Evolutionary conservation across 2,888 invertebrate genomes (phyloP).

Genomic region (Agrochola macilenta): DNA sequence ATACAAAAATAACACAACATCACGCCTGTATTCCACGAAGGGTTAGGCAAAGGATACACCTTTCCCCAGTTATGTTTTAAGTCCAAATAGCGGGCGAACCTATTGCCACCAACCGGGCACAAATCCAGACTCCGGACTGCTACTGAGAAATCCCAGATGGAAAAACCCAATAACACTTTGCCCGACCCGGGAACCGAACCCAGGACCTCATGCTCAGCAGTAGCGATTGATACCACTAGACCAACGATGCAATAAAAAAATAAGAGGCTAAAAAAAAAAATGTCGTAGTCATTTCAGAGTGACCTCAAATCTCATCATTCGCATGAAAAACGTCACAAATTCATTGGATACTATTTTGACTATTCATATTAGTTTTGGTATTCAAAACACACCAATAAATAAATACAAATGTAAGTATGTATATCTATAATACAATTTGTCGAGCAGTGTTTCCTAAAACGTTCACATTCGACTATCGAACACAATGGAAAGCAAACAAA

Average conservation of each 20-base stretch:
- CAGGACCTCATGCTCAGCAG: too few species aligned
- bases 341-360: background rate
- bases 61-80: too few species aligned
- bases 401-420: slow-evolving; percentile 3
- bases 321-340: background rate
- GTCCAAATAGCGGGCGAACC: too few species aligned
- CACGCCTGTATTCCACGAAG: too few species aligned
- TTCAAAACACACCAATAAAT: slow-evolving; percentile 14
- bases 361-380: background rate
- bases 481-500: slow-evolving; percentile 46
- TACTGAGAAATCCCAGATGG: too few species aligned
- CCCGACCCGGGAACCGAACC: too few species aligned
- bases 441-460: slow-evolving; percentile 31
- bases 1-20: too few species aligned
- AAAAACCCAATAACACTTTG: too few species aligned
- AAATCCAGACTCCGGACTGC: too few species aligned
- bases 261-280: background rate
- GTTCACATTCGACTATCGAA: slow-evolving; percentile 13
- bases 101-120: too few species aligned
- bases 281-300: background rate
- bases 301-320: background rate
- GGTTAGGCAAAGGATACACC: too few species aligned
- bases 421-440: slow-evolving; percentile 17
- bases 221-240: too few species aligned
- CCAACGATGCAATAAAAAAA: background rate